phyloP scores from a whole-genome alignment of 2,888 invertebrate genomes.

The Desoria tigrina region DNA sequence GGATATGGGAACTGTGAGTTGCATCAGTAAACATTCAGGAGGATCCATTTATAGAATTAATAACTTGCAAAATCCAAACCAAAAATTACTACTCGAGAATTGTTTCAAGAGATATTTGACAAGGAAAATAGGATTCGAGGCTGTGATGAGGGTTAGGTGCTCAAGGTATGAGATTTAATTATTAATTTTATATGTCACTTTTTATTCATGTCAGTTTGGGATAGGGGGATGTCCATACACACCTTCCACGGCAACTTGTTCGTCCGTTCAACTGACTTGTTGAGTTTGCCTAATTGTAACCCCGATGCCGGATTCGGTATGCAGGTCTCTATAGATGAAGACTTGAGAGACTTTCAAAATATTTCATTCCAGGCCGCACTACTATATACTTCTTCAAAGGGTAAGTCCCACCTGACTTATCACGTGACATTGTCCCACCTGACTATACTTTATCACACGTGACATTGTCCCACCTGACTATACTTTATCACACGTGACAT shows the following conservation, averaged over 20 bases:
- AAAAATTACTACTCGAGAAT: conserved; percentile 73
- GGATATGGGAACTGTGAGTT: conserved; percentile 90
- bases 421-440: no score
- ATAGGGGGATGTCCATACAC: conserved; percentile 89
- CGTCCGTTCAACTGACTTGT: conserved; percentile 92
- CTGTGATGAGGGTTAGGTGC: conserved; percentile 95
- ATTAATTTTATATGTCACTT: background rate
- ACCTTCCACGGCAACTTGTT: conserved; percentile 99
- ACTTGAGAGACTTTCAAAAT: conserved; percentile 76
- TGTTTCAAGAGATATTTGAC: conserved; percentile 85
- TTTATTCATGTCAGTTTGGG: no score
- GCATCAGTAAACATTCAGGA: conserved; percentile 92
- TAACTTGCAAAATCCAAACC: conserved; percentile 62
- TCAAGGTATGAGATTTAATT: conserved; percentile 65
- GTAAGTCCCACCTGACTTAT: conserved; percentile 56
- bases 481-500: no score
- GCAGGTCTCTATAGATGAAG: conserved; percentile 95
- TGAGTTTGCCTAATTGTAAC: conserved; percentile 94
- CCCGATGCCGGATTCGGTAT: conserved; percentile 98
- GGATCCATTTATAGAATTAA: conserved; percentile 82
- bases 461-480: no score
- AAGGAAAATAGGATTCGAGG: conserved; percentile 97
- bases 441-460: no score
- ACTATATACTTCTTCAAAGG: conserved; percentile 92
- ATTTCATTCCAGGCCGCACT: conserved; percentile 98